Percentiles rank a stretch among this genome's conserved stretches.
These are phyloP conservation scores for Hozukius guyotensis DNA, from an alignment of 2,797 vertebrate species.

Conservation along the genomic window DNA sequence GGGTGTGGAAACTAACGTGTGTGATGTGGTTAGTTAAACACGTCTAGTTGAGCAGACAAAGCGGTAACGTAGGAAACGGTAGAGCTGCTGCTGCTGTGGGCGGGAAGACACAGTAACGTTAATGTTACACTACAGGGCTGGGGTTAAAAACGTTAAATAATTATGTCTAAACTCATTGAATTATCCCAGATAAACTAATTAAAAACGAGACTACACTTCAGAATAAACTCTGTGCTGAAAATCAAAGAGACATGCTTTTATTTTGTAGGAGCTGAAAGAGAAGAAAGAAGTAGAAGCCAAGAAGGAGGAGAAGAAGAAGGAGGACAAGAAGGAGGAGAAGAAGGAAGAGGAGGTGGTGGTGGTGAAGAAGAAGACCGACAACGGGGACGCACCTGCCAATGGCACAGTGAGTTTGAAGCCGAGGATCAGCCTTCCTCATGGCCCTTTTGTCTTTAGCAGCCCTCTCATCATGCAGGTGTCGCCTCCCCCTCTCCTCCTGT, in stretches of 20 bases:
- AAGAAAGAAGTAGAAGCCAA: conserved; percentile 84
- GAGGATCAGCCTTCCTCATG: conserved; percentile 69
- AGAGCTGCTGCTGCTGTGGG: conserved; percentile 73
- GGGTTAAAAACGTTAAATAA: background rate
- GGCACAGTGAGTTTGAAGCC: conserved; percentile 83
- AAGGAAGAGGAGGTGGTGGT: conserved; percentile 38
- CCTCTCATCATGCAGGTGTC: conserved; percentile 82
- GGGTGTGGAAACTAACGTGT: too few relatives aligned
- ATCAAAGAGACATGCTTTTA: conserved; percentile 23
- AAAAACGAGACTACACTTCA: conserved; percentile 7
- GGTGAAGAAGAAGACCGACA: conserved; percentile 79
- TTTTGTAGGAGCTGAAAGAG: conserved; percentile 87
- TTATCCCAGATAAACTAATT: background rate
- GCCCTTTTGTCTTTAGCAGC: conserved; percentile 83
- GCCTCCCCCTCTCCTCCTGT: conserved; percentile 66
- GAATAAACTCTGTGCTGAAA: conserved; percentile 10
- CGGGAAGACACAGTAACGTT: conserved; percentile 69
- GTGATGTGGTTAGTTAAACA: too few relatives aligned
- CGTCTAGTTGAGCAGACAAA: conserved; percentile 61
- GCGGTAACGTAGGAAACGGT: conserved; percentile 46
- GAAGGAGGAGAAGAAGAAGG: conserved; percentile 20
- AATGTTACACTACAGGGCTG: too few relatives aligned
- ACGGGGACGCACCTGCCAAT: conserved; percentile 86
- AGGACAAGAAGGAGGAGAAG: conserved; percentile 20
- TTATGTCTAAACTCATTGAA: too few relatives aligned